Percentiles rank a stretch among this genome's conserved stretches.
phyloP scores from a whole-genome alignment of 2,113 vertebrate genomes.

The Morphnarchus princeps region DNA sequence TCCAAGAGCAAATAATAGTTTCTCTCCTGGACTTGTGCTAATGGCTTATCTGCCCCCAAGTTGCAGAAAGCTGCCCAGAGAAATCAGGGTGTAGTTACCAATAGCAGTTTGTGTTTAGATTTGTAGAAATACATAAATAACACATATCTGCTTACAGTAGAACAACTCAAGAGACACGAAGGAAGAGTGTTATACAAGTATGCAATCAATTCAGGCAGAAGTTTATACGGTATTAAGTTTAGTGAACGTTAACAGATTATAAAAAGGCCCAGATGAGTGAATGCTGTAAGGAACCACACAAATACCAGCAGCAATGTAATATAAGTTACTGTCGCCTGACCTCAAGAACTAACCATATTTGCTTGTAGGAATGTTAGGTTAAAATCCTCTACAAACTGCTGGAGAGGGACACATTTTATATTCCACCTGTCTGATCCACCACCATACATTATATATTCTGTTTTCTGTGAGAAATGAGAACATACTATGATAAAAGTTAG shows the following conservation, averaged over 20 bases:
- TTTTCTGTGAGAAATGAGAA: background rate
- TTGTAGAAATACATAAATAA: background rate
- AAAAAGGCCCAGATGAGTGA: background rate
- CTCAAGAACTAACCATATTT: background rate
- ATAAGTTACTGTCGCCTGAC: background rate
- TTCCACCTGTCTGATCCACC: background rate
- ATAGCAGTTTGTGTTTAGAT: background rate
- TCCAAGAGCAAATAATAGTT: background rate
- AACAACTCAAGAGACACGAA: background rate
- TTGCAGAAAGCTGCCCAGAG: background rate
- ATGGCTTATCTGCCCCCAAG: accelerated
- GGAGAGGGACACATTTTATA: background rate
- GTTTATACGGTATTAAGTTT: background rate
- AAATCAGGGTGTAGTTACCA: background rate
- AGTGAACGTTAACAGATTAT: background rate
- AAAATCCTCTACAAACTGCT: background rate
- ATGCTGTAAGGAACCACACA: background rate
- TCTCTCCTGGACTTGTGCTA: background rate
- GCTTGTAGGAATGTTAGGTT: background rate
- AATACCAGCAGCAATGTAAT: background rate
- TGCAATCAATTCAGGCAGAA: background rate
- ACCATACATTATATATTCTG: background rate
- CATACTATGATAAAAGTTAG: background rate
- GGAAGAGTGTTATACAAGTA: background rate
- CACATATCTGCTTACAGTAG: background rate